Evolutionary conservation across 2,888 invertebrate species (phyloP).

Genomic region (Trichopria drosophilae): DNA sequence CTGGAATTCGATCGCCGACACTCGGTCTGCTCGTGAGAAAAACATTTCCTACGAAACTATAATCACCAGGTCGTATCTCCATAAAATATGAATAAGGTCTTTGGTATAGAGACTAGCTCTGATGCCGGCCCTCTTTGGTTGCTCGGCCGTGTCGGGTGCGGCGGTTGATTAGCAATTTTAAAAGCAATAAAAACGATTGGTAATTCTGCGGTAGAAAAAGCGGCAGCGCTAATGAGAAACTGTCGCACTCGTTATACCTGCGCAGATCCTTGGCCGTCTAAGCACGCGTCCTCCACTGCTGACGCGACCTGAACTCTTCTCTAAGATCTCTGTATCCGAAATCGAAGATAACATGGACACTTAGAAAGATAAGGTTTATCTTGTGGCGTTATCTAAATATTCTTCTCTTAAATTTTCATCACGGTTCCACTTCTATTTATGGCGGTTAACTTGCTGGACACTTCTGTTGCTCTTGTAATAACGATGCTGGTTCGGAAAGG

Average conservation of each 20-base stretch:
- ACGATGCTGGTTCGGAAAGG: too few relatives aligned
- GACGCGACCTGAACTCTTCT: conserved; percentile 6
- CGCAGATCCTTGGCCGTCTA: conserved; percentile 1
- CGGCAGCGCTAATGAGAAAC: conserved; percentile 50
- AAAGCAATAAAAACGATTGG: conserved; percentile 50
- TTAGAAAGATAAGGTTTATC: not conserved
- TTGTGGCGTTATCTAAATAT: conserved; percentile 8
- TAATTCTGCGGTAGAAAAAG: conserved; percentile 48
- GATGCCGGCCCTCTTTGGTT: not conserved
- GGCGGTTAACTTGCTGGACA: too few relatives aligned
- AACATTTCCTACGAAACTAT: too few relatives aligned
- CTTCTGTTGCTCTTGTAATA: too few relatives aligned
- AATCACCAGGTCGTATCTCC: too few relatives aligned
- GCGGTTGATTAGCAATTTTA: conserved; percentile 51
- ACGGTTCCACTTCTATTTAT: too few relatives aligned
- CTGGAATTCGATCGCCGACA: too few relatives aligned
- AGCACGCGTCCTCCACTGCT: not conserved
- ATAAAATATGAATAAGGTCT: too few relatives aligned
- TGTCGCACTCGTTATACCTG: conserved; percentile 40
- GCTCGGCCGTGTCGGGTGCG: conserved; percentile 26
- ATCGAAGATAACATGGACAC: not conserved
- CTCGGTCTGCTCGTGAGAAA: too few relatives aligned
- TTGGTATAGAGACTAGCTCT: too few relatives aligned
- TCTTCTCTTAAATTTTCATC: conserved; percentile 10
- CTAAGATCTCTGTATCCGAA: conserved; percentile 3